A percentile compares a stretch with the other conserved stretches of the same genome.
Conservation (phyloP, 2,888 invertebrate genomes). For the Apamea crenata region DNA sequence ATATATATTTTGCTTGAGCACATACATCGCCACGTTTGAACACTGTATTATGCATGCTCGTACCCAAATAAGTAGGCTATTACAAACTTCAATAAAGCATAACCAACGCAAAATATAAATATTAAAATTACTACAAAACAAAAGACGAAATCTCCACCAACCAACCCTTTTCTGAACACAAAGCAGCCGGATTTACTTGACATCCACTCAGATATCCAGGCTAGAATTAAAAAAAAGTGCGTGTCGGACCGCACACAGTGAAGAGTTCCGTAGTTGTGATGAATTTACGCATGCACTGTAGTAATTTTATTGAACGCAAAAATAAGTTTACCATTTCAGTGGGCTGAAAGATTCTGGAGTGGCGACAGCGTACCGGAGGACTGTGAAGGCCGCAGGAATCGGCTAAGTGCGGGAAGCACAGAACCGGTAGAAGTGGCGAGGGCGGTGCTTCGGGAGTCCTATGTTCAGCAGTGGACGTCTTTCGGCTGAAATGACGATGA, state of each 20-base stretch:
- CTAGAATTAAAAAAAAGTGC: constrained; percentile 19
- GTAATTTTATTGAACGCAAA: not conserved
- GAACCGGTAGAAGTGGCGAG: too few species aligned
- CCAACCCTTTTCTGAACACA: constrained; percentile 42
- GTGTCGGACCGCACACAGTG: not conserved
- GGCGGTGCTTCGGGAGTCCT: too few species aligned
- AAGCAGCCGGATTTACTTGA: constrained; percentile 25
- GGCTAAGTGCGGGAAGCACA: too few species aligned
- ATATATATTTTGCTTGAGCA: too few species aligned
- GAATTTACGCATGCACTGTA: not conserved
- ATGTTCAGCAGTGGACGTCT: too few species aligned
- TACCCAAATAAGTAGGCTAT: constrained; percentile 30
- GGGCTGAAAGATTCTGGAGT: too few species aligned
- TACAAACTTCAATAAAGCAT: constrained; percentile 36
- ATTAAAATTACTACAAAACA: constrained; percentile 44
- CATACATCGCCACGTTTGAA: not conserved
- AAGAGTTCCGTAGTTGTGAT: not conserved
- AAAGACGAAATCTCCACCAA: constrained; percentile 43
- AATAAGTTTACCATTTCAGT: not conserved
- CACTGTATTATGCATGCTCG: constrained; percentile 25
- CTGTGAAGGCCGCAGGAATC: too few species aligned
- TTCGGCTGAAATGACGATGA: too few species aligned
- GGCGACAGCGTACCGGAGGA: too few species aligned
- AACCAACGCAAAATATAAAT: constrained; percentile 31
- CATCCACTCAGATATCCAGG: constrained; percentile 17